These are phyloP conservation scores for Oncopeltus fasciatus DNA, from an alignment of 1,140 invertebrate genomes.

Conservation along the genomic window DNA sequence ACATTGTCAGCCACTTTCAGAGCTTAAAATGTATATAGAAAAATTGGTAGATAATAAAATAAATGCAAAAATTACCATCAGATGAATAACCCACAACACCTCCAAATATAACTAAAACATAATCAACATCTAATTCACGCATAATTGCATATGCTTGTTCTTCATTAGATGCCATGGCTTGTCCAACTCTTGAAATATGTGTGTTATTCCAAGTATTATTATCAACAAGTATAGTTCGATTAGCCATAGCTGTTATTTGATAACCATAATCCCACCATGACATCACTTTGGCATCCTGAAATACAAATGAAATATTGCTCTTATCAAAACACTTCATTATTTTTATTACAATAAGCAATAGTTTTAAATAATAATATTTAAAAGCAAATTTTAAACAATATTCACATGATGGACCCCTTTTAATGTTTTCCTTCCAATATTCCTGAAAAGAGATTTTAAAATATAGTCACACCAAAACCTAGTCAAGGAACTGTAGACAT, in stretches of 20 bases:
- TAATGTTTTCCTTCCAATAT: no score
- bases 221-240: constrained; percentile 94
- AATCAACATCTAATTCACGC: constrained; percentile 91
- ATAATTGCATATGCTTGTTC: constrained; percentile 96
- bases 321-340: no score
- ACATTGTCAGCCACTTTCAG: no score
- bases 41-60: not conserved
- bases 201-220: constrained; percentile 99
- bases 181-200: constrained; percentile 90
- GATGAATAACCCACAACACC: constrained; percentile 96
- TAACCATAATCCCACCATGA: constrained; percentile 99
- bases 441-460: no score
- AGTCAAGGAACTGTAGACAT: no score
- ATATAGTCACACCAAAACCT: no score
- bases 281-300: constrained; percentile 86
- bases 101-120: constrained; percentile 95
- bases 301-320: no score
- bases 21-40: no score
- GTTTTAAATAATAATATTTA: no score
- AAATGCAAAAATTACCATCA: constrained; percentile 47
- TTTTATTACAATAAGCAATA: no score
- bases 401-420: no score
- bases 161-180: constrained; percentile 93
- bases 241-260: constrained; percentile 98
- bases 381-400: no score